A percentile compares a stretch with the other conserved stretches of the same genome.
Conservation (phyloP, 53 echinoderm and acorn worm species). For the Patiria pectinifera region DNA sequence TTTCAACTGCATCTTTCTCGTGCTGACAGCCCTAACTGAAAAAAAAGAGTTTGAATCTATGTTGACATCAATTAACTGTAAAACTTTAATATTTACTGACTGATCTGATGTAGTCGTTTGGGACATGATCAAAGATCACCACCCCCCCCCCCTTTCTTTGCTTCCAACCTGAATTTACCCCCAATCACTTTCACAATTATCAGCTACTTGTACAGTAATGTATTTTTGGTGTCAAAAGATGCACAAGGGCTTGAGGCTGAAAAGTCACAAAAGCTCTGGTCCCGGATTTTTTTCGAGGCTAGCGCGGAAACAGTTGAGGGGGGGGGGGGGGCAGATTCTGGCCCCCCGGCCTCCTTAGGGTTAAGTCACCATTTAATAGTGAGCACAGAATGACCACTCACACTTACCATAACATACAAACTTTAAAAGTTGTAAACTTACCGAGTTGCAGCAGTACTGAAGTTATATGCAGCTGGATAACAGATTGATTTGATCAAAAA, state of each 20-base stretch:
- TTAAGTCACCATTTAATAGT: neutral
- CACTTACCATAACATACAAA: neutral
- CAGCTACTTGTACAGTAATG: too few relatives aligned
- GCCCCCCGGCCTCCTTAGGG: too few relatives aligned
- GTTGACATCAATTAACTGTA: neutral
- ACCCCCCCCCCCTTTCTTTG: neutral
- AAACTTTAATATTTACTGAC: neutral
- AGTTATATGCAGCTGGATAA: conserved; percentile 44
- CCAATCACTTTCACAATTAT: too few relatives aligned
- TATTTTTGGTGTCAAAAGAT: too few relatives aligned
- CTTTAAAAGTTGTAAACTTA: neutral
- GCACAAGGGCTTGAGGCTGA: too few relatives aligned
- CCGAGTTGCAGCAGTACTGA: conserved; percentile 21
- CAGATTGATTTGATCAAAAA: conserved; percentile 31
- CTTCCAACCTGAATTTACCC: too few relatives aligned
- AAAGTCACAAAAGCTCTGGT: too few relatives aligned
- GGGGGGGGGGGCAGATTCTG: too few relatives aligned
- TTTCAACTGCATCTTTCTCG: conserved; percentile 15
- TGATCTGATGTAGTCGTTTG: neutral
- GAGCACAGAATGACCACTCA: neutral
- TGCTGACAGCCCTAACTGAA: conserved; percentile 17
- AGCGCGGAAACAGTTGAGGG: too few relatives aligned
- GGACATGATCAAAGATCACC: neutral
- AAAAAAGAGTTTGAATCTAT: neutral
- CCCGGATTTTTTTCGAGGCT: too few relatives aligned